Evolutionary conservation across 2,113 vertebrate species (phyloP), one percentile per base, ranked within the genome.

Genomic region (Sardina pilchardus): DNA sequence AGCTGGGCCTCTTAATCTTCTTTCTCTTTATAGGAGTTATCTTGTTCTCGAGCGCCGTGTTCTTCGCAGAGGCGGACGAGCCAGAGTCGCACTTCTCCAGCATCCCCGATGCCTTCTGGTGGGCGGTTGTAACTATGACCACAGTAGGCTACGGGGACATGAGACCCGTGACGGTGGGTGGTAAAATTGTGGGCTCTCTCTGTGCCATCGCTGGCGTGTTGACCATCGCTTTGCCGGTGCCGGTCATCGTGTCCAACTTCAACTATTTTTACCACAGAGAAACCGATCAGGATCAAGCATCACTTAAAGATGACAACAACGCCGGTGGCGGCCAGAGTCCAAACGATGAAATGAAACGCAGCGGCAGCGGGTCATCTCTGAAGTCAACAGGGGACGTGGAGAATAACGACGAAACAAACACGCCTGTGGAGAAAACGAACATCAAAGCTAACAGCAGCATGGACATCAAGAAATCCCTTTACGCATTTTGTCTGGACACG

Each of bases 51-150:
- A 99, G 98, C 16, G 97, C 97, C 0, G 98, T 98, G 7, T 99
- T 93, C 93, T 99, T 99, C 26, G 98, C 97, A 0, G 98, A 99
- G 91, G 96, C 97, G 0, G 98, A 99, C 89, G 96, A 97, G 86
- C 97, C 96, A 0, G 96, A 98, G 5, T 98, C 97, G 0, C 97
- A 98, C 89, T 99, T 99, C 93, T 97, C 97, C 90, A 99, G 98
- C 94, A 99, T 99, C 94, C 98, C 98, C 0, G 98, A 99, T 81
- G 98, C 97, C 82, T 99, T 99, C 91, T 99, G 98, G 98, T 99
- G 98, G 98, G 98, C 98, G 0, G 98, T 99, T 44, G 98, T 99
- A 6, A 97, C 98, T 88, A 99, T 99, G 98, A 99, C 98, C 0
- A 99, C 98, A 0, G 98, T 99, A 34, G 98, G 98, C 81, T 99